Evolutionary conservation across 2,888 invertebrate genomes (phyloP), one percentile per base, ranked within the genome.

Genomic region (Stenchaetothrips biformis): DNA sequence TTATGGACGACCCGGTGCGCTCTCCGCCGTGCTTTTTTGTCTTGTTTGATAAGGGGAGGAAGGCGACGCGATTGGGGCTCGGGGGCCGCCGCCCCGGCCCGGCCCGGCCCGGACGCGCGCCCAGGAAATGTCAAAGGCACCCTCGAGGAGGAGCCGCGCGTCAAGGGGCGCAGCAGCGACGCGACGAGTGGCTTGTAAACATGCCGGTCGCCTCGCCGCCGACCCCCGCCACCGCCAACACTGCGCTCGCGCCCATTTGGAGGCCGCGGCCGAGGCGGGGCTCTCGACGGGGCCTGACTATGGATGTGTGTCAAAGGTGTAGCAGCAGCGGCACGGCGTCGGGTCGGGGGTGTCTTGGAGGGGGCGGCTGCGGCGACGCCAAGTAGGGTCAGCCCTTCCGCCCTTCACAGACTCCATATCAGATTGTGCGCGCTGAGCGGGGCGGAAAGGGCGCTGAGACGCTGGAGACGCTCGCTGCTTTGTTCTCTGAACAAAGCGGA

Each of bases 351-450:
- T 37, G 37, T 37, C 37, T 37, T 4, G 37, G 37, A 2, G 37
- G 37, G 37, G 37, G 37, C 37, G 37, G 37, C 37, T 37, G 37
- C 37, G 37, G 13, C 53, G 16, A 2, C 53, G 53, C 53, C 53
- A 53, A 18, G 16, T 13, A 7, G 11, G 67, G 67, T 74, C 67
- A 74, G 67, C 21, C 37, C 37, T 37, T 37, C 37, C 37, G 37
- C 67, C 67, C 67, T 74, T 74, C 67, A 74, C 67, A 21, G 67
- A 74, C 21, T 74, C 67, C 67, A 74, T 74, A 74, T 74, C 67
- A 74, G 67, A 74, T 74, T 74, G 25, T 74, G 25, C 67, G 18
- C 18, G 62, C 62, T 2, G 62, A 6, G 62, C 9, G 67, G 67
- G 67, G 67, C 67, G 67, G 21, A 6, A 21, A 9, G 37, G 37